Conservation (phyloP, 2,888 invertebrate genomes). For the Oscheius onirici region DNA sequence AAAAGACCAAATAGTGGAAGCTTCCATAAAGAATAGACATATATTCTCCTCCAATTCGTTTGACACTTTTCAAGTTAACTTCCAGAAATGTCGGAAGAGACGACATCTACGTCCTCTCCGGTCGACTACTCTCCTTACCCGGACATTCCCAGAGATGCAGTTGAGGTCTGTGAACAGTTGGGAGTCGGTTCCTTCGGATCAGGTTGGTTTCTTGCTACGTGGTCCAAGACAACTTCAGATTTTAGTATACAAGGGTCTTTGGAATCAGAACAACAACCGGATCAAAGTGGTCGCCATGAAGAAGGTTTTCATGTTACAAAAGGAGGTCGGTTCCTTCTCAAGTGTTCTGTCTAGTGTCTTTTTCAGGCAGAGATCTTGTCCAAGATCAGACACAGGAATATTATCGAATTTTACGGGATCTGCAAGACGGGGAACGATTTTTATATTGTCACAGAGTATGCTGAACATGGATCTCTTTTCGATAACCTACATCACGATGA, state of each 20-base stretch:
- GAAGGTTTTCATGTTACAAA: slow-evolving; percentile 66
- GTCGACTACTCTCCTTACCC: slow-evolving; percentile 38
- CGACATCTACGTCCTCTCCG: slow-evolving; percentile 20
- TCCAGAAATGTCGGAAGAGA: slow-evolving; percentile 21
- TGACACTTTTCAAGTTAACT: background rate
- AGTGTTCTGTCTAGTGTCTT: background rate
- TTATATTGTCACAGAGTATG: slow-evolving; percentile 66
- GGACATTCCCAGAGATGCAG: slow-evolving; percentile 55
- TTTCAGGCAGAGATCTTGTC: slow-evolving; percentile 61
- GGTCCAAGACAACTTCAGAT: background rate
- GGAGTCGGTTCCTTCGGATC: slow-evolving; percentile 61
- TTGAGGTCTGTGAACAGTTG: slow-evolving; percentile 54
- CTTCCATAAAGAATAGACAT: too few species aligned
- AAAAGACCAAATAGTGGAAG: too few species aligned
- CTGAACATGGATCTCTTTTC: slow-evolving; percentile 60
- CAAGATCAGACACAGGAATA: slow-evolving; percentile 63
- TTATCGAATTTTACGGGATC: slow-evolving; percentile 67
- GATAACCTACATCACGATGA: slow-evolving; percentile 62
- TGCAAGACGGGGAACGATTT: slow-evolving; percentile 61
- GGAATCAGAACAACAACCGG: slow-evolving; percentile 40
- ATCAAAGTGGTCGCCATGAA: slow-evolving; percentile 57
- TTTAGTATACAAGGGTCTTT: slow-evolving; percentile 45
- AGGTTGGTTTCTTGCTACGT: slow-evolving; percentile 24
- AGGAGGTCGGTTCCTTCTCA: slow-evolving; percentile 46
- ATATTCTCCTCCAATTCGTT: background rate